Percentiles rank a stretch among this genome's conserved stretches.
Conservation (phyloP, 1,140 invertebrate species). For the Caenorhabditis brenneri region DNA sequence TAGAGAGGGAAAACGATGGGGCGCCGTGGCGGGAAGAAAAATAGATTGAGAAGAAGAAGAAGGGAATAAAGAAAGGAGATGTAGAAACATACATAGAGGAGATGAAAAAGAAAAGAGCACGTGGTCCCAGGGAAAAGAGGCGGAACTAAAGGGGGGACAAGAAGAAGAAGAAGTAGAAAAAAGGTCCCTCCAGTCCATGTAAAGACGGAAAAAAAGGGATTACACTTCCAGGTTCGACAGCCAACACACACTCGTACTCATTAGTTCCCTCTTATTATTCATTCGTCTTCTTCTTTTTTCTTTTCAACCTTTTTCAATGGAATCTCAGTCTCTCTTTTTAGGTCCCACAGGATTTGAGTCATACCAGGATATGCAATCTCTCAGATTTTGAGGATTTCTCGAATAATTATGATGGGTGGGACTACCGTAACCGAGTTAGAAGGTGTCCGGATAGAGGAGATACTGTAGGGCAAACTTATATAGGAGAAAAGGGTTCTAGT, state of each 20-base stretch:
- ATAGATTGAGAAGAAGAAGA: neutral
- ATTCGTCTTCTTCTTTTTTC: neutral
- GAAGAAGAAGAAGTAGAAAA: neutral
- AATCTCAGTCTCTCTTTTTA: neutral
- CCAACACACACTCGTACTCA: neutral
- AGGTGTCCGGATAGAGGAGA: too few species aligned
- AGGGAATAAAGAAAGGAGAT: neutral
- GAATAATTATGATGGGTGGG: neutral
- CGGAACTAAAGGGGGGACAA: neutral
- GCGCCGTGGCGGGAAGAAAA: too few species aligned
- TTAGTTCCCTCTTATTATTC: slow-evolving; percentile 23
- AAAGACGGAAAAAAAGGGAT: neutral
- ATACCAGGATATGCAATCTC: neutral
- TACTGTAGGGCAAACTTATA: too few species aligned
- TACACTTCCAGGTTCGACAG: slow-evolving; percentile 12
- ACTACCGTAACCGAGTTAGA: too few species aligned
- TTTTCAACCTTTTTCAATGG: neutral
- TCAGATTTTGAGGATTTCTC: neutral
- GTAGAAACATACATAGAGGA: slow-evolving; percentile 19
- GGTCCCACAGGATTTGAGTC: neutral
- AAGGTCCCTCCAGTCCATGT: too few species aligned
- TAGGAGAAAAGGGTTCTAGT: too few species aligned
- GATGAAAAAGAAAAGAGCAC: neutral
- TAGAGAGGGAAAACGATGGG: neutral
- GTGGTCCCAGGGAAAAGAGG: neutral